Conservation (phyloP, 2,888 invertebrate species). For the Leuctra nigra region DNA sequence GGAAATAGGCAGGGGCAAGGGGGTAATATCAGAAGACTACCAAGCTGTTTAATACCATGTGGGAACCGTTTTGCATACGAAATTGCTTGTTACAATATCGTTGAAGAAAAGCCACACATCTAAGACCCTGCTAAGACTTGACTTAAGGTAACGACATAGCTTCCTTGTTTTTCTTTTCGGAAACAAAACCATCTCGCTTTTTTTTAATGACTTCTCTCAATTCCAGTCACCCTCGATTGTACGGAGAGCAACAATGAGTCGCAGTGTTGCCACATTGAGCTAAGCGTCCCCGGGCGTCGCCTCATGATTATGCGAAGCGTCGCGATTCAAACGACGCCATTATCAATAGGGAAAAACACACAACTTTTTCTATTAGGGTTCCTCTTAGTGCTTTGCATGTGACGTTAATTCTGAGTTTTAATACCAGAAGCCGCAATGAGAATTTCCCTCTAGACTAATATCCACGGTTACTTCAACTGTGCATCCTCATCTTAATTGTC, state of each 20-base stretch:
- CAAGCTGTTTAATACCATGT: conserved; percentile 23
- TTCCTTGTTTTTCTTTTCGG: conserved; percentile 5
- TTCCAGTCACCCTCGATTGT: conserved; percentile 18
- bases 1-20: not conserved
- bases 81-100: conserved; percentile 24
- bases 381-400: not conserved
- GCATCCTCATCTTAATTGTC: no score
- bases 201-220: conserved; percentile 26
- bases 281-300: not conserved
- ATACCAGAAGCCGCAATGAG: not conserved
- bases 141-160: conserved; percentile 18
- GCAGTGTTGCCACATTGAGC: conserved; percentile 9
- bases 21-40: conserved; percentile 17
- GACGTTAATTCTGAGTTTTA: not conserved
- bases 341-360: not conserved
- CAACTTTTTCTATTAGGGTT: not conserved
- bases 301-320: not conserved
- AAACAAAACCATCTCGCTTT: no score
- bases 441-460: not conserved
- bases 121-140: conserved; percentile 17
- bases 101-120: conserved; percentile 18
- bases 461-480: no score
- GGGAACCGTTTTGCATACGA: conserved; percentile 25
- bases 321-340: not conserved
- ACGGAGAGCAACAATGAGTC: conserved; percentile 21